These are phyloP conservation scores for Patella vulgata DNA, from an alignment of 1,140 invertebrate species.

Conservation along the genomic window DNA sequence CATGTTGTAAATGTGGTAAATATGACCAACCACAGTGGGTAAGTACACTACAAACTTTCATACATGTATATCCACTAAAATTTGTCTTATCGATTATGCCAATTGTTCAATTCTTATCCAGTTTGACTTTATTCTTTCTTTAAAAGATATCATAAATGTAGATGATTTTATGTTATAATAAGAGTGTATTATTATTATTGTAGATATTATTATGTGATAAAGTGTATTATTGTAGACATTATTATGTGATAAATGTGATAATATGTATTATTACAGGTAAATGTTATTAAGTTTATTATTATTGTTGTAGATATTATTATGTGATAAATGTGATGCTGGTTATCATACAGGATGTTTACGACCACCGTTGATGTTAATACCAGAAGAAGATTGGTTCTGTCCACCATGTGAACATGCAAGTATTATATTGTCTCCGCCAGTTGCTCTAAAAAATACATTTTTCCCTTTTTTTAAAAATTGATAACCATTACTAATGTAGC, in stretches of 20 bases:
- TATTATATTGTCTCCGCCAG: no score
- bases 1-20: constrained; percentile 88
- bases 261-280: no score
- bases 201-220: no score
- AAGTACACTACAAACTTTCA: constrained; percentile 14
- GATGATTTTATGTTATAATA: background rate
- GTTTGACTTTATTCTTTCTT: background rate
- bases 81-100: background rate
- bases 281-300: no score
- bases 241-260: no score
- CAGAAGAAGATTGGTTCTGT: constrained; percentile 97
- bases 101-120: background rate
- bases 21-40: constrained; percentile 90
- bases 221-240: no score
- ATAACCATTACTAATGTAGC: background rate
- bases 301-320: constrained; percentile 81
- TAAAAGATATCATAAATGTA: background rate
- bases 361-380: constrained; percentile 90
- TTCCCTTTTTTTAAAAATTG: no score
- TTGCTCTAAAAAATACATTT: no score
- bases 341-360: constrained; percentile 94
- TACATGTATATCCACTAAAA: background rate
- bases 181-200: no score
- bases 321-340: constrained; percentile 92
- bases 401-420: constrained; percentile 90